phyloP scores from a whole-genome alignment of 2,888 invertebrate species.

The Atherix ibis region DNA sequence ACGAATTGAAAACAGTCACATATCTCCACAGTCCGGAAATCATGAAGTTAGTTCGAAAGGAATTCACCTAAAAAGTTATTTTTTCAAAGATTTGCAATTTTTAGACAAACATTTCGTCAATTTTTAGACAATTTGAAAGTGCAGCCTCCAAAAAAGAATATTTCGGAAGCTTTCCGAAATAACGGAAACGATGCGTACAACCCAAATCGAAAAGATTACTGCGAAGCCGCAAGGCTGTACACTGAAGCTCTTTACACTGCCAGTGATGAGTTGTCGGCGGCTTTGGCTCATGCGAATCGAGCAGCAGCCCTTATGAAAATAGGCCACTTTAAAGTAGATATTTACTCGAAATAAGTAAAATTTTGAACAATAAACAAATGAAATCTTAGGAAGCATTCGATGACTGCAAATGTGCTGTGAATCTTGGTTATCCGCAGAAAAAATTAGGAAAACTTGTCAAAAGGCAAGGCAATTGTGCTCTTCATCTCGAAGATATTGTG shows the following conservation, averaged over 20 bases:
- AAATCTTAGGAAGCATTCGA: constrained; percentile 18
- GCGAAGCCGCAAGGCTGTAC: constrained; percentile 19
- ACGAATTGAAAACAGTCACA: constrained; percentile 6
- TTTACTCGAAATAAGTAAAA: background rate
- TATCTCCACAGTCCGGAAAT: background rate
- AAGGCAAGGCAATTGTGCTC: constrained; percentile 11
- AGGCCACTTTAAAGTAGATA: constrained; percentile 17
- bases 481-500: constrained; percentile 3
- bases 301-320: constrained; percentile 23
- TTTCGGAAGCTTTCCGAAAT: constrained; percentile 16
- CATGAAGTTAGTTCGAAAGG: constrained; percentile 3
- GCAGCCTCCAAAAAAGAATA: too few species aligned
- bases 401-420: constrained; percentile 23
- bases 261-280: constrained; percentile 15
- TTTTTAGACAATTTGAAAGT: too few species aligned
- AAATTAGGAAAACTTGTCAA: constrained; percentile 9
- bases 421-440: constrained; percentile 15
- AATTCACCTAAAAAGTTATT: background rate
- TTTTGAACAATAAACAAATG: background rate
- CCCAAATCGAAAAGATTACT: too few species aligned
- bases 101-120: too few species aligned
- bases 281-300: constrained; percentile 25
- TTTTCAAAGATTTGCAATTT: background rate
- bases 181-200: constrained; percentile 23
- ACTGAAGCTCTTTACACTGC: constrained; percentile 22